These are phyloP conservation scores for Geotrypetes seraphini DNA, from an alignment of 2,797 vertebrate species.

Conservation along the genomic window DNA sequence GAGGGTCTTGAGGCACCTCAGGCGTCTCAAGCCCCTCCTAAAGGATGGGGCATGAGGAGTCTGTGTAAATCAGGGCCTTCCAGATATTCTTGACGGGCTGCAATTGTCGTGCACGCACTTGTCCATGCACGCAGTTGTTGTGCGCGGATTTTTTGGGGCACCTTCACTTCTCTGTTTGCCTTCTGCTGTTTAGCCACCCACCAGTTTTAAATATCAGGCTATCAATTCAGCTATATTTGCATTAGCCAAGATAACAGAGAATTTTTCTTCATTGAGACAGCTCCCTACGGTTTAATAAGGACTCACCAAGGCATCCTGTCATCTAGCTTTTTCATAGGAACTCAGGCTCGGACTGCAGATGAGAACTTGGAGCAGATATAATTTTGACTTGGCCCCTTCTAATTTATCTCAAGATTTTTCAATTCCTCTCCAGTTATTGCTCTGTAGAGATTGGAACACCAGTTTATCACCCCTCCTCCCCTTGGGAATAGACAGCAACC, in stretches of 20 bases:
- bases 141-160: no score
- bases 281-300: slow-evolving; percentile 63
- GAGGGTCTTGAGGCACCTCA: no score
- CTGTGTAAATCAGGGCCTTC: no score
- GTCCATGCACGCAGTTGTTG: no score
- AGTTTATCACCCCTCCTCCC: slow-evolving; percentile 53
- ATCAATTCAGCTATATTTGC: slow-evolving; percentile 57
- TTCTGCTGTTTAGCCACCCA: no score
- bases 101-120: no score
- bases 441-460: slow-evolving; percentile 49
- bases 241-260: slow-evolving; percentile 65
- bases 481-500: slow-evolving; percentile 55
- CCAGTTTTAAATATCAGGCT: no score
- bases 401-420: slow-evolving; percentile 63
- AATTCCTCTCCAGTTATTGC: slow-evolving; percentile 58
- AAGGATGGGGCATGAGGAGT: no score
- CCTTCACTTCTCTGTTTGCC: no score
- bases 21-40: no score
- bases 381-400: slow-evolving; percentile 65
- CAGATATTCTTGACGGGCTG: no score
- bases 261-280: slow-evolving; percentile 68
- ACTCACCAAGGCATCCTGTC: slow-evolving; percentile 71
- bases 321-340: slow-evolving; percentile 75
- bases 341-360: slow-evolving; percentile 66
- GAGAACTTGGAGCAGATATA: slow-evolving; percentile 61